A percentile compares a stretch with the other conserved stretches of the same genome.
Conservation (phyloP, 2,113 vertebrate species). For the Coturnix japonica region DNA sequence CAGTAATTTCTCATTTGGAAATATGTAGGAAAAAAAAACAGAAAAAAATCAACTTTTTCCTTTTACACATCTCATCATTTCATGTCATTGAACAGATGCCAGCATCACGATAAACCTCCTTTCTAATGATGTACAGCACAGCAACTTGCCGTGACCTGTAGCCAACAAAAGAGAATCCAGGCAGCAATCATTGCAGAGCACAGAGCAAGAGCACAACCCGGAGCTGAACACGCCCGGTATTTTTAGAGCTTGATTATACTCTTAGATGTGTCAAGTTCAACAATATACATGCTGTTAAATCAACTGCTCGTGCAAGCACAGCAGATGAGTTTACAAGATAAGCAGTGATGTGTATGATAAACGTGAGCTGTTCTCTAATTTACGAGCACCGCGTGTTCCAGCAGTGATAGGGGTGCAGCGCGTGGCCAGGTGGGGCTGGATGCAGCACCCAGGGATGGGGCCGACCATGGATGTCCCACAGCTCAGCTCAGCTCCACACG, state of each 20-base stretch:
- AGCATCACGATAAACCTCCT: neutral
- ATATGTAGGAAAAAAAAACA: neutral
- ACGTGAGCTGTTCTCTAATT: conserved; percentile 61
- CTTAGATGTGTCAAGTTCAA: conserved; percentile 63
- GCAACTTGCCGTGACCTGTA: neutral
- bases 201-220: neutral
- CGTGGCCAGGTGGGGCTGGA: accelerated
- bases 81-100: conserved; percentile 6
- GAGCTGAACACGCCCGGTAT: neutral
- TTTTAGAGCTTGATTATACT: conserved; percentile 51
- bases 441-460: no score
- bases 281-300: conserved; percentile 69
- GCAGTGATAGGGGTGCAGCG: neutral
- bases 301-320: conserved; percentile 62
- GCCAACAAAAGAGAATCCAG: neutral
- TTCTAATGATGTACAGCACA: accelerated
- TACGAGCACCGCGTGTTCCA: neutral
- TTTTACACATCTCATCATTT: neutral
- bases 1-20: neutral
- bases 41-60: neutral
- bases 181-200: neutral
- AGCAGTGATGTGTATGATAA: conserved; percentile 64
- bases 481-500: neutral
- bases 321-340: conserved; percentile 71
- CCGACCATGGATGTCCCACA: no score